Base-by-base conservation (phyloP, 2,888 invertebrate species). In the Alcis repandata region DNA sequence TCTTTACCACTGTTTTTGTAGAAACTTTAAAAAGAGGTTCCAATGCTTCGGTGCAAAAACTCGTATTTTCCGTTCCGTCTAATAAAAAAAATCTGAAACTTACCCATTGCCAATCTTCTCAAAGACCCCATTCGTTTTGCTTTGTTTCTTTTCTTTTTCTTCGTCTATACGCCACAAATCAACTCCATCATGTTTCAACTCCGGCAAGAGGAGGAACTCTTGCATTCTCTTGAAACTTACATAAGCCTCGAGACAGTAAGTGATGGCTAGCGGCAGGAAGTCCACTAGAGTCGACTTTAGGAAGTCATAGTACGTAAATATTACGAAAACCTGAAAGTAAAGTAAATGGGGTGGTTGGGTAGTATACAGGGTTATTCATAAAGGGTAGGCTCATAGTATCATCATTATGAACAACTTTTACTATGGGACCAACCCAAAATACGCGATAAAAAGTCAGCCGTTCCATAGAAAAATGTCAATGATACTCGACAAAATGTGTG, bases 301-400 rank as follows among this genome's bases (percentile, higher is more conserved):
- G 64, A 97, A 96, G 75, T 97, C 97, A 80, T 97, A 97, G 74
- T 97, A 96, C 0, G 97, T 96, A 27, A 97, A 96, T 36, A 97
- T 94, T 8, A 97, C 96, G 82, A 97, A 97, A 0, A 97, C 91
- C 64, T 64, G 59, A 17, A 56, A 56, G 6, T 9, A 43, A 41
- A 13, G 17, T 27, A n/a, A n/a, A n/a, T n/a, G n/a, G n/a, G n/a
- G n/a, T n/a, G n/a, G n/a, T n/a, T n/a, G n/a, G n/a, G n/a, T n/a
- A n/a, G n/a, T n/a, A n/a, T n/a, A n/a, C n/a, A n/a, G n/a, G n/a
- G n/a, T n/a, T n/a, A n/a, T n/a, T n/a, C n/a, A n/a, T n/a, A n/a
- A n/a, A n/a, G n/a, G n/a, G n/a, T n/a, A n/a, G n/a, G n/a, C n/a
- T n/a, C n/a, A n/a, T n/a, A n/a, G n/a, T n/a, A n/a, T n/a, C n/a